Conservation (phyloP, 2,113 vertebrate genomes). For the Cyanoderma ruficeps region DNA sequence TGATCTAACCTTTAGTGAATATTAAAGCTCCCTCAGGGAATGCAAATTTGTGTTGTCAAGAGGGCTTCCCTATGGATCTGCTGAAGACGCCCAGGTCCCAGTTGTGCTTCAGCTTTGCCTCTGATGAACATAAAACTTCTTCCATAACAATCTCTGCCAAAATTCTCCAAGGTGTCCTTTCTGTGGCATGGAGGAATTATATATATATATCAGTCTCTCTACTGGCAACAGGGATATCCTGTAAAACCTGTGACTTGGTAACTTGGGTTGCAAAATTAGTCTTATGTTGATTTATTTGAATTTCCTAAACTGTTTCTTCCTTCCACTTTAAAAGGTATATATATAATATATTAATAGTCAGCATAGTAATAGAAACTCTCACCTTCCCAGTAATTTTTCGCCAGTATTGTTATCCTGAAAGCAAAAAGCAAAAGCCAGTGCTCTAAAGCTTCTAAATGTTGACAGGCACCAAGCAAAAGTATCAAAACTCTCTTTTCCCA, state of each 20-base stretch:
- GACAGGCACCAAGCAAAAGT: neutral
- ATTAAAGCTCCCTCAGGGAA: neutral
- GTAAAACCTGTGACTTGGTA: neutral
- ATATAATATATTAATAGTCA: neutral
- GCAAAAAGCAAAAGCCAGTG: neutral
- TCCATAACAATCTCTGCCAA: neutral
- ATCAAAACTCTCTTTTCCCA: neutral
- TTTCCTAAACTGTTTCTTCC: neutral
- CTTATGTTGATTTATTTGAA: neutral
- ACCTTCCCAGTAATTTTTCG: neutral
- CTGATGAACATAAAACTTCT: neutral
- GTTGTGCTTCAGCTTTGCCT: neutral
- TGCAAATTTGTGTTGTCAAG: neutral
- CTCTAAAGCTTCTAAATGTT: neutral
- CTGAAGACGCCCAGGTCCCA: neutral
- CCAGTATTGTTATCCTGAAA: neutral
- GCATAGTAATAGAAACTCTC: neutral
- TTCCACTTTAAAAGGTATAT: neutral
- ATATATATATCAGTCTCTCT: fast-evolving
- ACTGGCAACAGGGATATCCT: neutral
- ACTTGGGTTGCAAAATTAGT: neutral
- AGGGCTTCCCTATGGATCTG: neutral
- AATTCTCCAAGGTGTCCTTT: neutral
- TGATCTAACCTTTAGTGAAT: neutral
- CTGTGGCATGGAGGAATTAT: neutral